Base-by-base conservation (phyloP, 2,888 invertebrate species). In the Lymantria dispar region DNA sequence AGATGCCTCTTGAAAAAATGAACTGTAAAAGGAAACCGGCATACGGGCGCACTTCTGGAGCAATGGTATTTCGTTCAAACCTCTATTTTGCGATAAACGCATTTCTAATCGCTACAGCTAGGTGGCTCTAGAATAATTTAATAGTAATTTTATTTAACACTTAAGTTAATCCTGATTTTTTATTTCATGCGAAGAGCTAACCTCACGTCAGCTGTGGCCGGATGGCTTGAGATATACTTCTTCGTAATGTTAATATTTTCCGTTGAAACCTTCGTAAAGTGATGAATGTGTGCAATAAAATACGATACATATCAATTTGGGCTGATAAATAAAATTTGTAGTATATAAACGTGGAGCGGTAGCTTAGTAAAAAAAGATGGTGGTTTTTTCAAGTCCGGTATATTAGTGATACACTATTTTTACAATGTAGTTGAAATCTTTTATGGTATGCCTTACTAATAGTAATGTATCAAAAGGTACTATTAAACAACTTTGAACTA, bases 1-100 rank as follows among this genome's bases (percentile, higher is more conserved):
- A 94, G 78, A 94, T 97, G 92, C 97, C 97, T 0, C 87, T 96
- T 56, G 96, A 96, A 63, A 94, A 94, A 78, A 96, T 97, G 96
- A 95, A 95, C 76, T 97, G 97, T 88, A 94, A 94, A 59, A 94
- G 95, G 71, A 95, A 95, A 83, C 92, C 88, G 13, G 76, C 86
- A 0, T 85, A 82, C 62, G 87, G 87, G 7, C 77, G 86, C 49
- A 76, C 85, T 8, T 81, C 81, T n/a, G 65, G 65, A 51, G 87
- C 79, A 51, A 76, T 73, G 3, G 59, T 60, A 43, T 70, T 73
- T 31, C 68, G 72, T 55, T 71, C 74, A 41, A 53, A 76, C 47
- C 47, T 69, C 53, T 71, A 69, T 52, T 62, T 82, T 42, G 71
- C 73, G 47, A 80, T 78, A 42, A 79, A 82, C 54, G 69, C 74